phyloP scores from a whole-genome alignment of 1,140 invertebrate species.

The Euglossa dilemma region DNA sequence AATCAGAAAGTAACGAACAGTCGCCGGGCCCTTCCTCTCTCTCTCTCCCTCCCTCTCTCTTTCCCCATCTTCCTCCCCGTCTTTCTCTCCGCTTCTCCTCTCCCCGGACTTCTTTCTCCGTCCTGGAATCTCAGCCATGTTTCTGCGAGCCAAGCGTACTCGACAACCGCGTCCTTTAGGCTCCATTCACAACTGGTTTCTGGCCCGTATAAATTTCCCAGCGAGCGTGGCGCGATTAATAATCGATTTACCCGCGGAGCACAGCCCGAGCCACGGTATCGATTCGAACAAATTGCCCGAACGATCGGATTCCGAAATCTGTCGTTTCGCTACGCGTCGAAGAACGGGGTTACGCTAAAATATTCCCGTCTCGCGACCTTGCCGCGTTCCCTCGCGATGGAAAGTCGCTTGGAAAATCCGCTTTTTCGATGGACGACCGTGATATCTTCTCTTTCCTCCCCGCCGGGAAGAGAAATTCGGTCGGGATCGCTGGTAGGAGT shows the following conservation, averaged over 20 bases:
- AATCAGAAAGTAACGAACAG: conserved; percentile 62
- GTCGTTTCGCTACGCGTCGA: background rate
- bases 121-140: conserved; percentile 43
- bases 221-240: conserved; percentile 19
- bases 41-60: background rate
- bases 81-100: background rate
- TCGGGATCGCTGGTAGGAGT: too few species aligned
- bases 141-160: background rate
- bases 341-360: background rate
- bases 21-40: conserved; percentile 37
- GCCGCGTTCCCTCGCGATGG: too few species aligned
- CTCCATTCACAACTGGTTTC: conserved; percentile 40
- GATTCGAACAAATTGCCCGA: conserved; percentile 14
- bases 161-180: conserved; percentile 10
- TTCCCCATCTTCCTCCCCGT: conserved; percentile 16
- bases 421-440: too few species aligned
- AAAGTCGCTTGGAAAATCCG: too few species aligned
- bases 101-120: conserved; percentile 12
- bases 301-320: background rate
- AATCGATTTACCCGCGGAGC: conserved; percentile 32
- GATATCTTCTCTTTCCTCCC: background rate
- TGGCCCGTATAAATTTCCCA: conserved; percentile 19
- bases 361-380: background rate
- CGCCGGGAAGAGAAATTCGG: background rate
- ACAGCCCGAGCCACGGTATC: background rate